Conservation (phyloP, 2,113 vertebrate species). For the Nerophis ophidion region DNA sequence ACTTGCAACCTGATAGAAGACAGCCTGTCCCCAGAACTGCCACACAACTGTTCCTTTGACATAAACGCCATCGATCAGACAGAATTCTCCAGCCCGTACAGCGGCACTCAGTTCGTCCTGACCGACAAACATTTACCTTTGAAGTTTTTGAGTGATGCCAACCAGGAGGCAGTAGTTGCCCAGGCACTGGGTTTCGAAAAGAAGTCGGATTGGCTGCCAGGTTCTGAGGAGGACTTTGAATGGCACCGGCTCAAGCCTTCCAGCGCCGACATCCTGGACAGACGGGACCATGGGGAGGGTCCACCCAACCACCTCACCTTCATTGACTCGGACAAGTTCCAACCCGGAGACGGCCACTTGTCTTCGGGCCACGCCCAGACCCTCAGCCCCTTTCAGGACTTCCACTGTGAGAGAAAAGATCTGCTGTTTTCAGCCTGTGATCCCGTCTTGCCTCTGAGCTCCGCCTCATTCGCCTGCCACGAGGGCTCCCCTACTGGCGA, state of each 20-base stretch:
- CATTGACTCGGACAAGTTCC: slow-evolving; percentile 71
- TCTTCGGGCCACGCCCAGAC: slow-evolving; percentile 71
- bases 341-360: slow-evolving; percentile 73
- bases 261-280: slow-evolving; percentile 86
- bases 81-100: slow-evolving; percentile 89
- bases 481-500: slow-evolving; percentile 84
- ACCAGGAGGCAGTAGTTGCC: slow-evolving; percentile 80
- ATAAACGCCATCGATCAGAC: slow-evolving; percentile 90
- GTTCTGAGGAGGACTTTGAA: slow-evolving; percentile 65
- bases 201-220: slow-evolving; percentile 27
- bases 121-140: slow-evolving; percentile 92
- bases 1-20: slow-evolving; percentile 93
- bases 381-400: slow-evolving; percentile 84
- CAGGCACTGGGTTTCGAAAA: slow-evolving; percentile 51
- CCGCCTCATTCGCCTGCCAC: slow-evolving; percentile 77
- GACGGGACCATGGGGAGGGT: slow-evolving; percentile 70
- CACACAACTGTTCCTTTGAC: slow-evolving; percentile 92
- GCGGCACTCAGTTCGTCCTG: slow-evolving; percentile 88
- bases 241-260: slow-evolving; percentile 64
- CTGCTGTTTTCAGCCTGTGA: slow-evolving; percentile 72
- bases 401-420: slow-evolving; percentile 83
- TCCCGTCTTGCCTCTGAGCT: slow-evolving; percentile 74
- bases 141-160: slow-evolving; percentile 90
- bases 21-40: slow-evolving; percentile 87
- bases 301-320: slow-evolving; percentile 65